A percentile compares a stretch with the other conserved stretches of the same genome.
phyloP scores from a whole-genome alignment of 1,140 invertebrate genomes.

The Papilio aristodemus region DNA sequence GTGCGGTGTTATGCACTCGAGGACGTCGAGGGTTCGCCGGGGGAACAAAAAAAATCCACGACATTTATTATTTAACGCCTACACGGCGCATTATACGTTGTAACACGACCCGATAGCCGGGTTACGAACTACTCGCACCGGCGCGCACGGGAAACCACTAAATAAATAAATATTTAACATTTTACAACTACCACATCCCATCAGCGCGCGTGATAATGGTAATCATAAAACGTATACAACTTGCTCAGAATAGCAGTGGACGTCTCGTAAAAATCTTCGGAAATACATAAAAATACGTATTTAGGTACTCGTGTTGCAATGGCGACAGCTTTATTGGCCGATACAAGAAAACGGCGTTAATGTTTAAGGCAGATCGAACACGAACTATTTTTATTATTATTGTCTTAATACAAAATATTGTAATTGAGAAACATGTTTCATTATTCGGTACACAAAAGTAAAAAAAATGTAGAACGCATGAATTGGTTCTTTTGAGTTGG shows the following conservation, averaged over 20 bases:
- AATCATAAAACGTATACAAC: constrained; percentile 61
- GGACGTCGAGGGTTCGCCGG: constrained; percentile 46
- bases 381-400: constrained; percentile 42
- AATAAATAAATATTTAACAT: constrained; percentile 64
- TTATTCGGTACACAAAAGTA: constrained; percentile 31
- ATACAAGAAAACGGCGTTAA: constrained; percentile 54
- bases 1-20: constrained; percentile 66
- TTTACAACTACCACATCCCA: constrained; percentile 64
- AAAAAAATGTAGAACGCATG: background rate
- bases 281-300: constrained; percentile 55
- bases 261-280: constrained; percentile 58
- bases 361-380: constrained; percentile 43
- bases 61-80: constrained; percentile 53
- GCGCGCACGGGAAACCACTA: constrained; percentile 59
- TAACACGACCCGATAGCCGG: constrained; percentile 39
- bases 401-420: constrained; percentile 36
- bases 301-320: constrained; percentile 56
- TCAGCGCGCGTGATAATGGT: constrained; percentile 60
- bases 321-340: constrained; percentile 62
- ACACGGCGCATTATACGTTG: constrained; percentile 45
- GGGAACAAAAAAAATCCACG: constrained; percentile 51
- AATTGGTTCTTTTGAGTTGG: too few species aligned
- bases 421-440: constrained; percentile 31
- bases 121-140: background rate
- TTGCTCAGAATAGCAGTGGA: constrained; percentile 58